Evolutionary conservation across 2,797 vertebrate species (phyloP).

Genomic region (Pipistrellus kuhlii): DNA sequence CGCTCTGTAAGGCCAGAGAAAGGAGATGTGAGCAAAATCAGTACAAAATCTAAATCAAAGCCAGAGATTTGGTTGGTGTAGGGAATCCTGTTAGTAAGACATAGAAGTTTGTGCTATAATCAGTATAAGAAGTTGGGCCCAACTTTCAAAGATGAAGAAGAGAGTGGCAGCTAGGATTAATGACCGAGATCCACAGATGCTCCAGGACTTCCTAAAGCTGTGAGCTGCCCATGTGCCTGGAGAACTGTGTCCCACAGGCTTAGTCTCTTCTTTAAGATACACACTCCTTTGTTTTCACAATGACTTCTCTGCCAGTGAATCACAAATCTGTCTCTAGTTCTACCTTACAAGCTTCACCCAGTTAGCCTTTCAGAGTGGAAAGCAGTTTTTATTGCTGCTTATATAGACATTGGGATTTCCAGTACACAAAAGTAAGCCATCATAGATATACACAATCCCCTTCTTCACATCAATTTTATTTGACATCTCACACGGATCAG

Average conservation of each 20-base stretch:
- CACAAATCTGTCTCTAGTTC: neutral
- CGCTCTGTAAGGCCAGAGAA: neutral
- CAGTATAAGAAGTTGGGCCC: neutral
- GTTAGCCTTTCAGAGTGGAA: constrained; percentile 35
- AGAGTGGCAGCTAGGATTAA: neutral
- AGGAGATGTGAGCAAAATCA: neutral
- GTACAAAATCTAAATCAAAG: neutral
- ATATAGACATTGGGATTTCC: neutral
- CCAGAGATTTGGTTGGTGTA: neutral
- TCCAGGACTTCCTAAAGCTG: neutral
- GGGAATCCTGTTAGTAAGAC: neutral
- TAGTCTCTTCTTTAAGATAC: constrained; percentile 20
- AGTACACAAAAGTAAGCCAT: neutral
- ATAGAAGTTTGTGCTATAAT: neutral
- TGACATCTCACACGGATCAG: neutral
- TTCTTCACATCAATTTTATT: constrained; percentile 55
- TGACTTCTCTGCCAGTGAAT: neutral
- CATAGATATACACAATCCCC: neutral
- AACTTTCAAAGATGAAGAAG: neutral
- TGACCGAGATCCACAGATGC: neutral
- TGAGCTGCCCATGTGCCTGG: neutral
- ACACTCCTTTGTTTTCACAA: neutral
- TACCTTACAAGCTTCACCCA: constrained; percentile 24
- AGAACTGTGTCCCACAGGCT: neutral
- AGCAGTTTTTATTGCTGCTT: constrained; percentile 66